phyloP scores from a whole-genome alignment of 1,140 invertebrate species.

The Halictus rubicundus region DNA sequence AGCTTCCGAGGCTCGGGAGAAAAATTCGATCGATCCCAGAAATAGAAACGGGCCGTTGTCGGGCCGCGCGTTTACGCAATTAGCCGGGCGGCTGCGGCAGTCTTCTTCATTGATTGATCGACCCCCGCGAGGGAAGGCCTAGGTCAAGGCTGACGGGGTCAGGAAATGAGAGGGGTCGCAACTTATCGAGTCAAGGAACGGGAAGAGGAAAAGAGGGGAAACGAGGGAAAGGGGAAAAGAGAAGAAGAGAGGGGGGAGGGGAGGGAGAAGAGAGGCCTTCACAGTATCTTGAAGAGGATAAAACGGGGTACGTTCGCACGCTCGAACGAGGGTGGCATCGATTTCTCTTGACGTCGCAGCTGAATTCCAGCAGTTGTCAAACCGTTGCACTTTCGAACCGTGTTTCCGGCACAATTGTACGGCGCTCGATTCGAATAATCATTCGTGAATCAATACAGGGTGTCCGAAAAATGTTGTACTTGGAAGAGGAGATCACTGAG shows the following conservation, averaged over 20 bases:
- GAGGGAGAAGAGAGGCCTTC: conserved; percentile 51
- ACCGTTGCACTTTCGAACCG: no score
- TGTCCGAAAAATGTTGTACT: no score
- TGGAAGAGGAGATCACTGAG: no score
- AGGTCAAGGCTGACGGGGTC: conserved; percentile 71
- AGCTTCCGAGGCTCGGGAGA: background rate
- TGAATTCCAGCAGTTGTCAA: background rate
- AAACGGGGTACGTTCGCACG: conserved; percentile 38
- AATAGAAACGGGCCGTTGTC: conserved; percentile 34
- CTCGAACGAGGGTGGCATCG: conserved; percentile 31
- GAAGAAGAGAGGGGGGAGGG: background rate
- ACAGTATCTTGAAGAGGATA: conserved; percentile 21
- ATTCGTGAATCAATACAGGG: no score
- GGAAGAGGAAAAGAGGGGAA: background rate
- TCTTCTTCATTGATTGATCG: conserved; percentile 67
- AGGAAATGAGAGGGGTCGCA: conserved; percentile 66
- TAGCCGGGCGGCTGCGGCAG: conserved; percentile 58
- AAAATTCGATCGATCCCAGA: background rate
- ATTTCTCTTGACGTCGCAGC: conserved; percentile 25
- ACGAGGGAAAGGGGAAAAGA: background rate
- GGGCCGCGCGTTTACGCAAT: conserved; percentile 57
- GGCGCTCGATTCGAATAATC: no score
- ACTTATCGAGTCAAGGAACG: conserved; percentile 34
- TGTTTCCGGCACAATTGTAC: no score
- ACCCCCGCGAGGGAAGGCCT: conserved; percentile 60